phyloP scores from a whole-genome alignment of 2,113 vertebrate species.

The Felis chaus region DNA sequence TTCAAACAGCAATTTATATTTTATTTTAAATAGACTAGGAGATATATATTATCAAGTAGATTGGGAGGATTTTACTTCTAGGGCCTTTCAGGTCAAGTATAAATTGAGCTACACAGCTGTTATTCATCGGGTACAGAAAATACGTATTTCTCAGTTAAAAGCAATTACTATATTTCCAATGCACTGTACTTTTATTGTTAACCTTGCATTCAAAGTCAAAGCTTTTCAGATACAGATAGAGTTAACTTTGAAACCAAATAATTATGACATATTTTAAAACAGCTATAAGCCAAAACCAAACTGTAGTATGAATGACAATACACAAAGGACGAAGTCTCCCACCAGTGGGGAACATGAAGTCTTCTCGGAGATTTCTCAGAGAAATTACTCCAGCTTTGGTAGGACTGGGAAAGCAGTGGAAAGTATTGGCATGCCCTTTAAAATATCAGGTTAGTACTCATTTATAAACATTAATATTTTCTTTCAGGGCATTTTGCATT shows the following conservation, averaged over 20 bases:
- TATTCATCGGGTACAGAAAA: conserved; percentile 15
- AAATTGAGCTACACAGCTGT: background rate
- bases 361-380: background rate
- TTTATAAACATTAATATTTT: conserved; percentile 45
- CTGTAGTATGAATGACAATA: background rate
- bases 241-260: conserved; percentile 37
- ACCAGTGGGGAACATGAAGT: fast-evolving
- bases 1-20: conserved; percentile 38
- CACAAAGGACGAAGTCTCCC: background rate
- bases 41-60: conserved; percentile 14
- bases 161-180: background rate
- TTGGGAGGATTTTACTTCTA: conserved; percentile 20
- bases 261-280: background rate
- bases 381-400: background rate
- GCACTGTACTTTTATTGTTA: background rate
- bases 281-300: background rate
- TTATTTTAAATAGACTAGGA: conserved; percentile 28
- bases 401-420: background rate
- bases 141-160: conserved; percentile 22
- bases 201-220: conserved; percentile 33
- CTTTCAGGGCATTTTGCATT: conserved; percentile 54
- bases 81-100: background rate
- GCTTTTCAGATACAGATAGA: conserved; percentile 28
- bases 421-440: background rate
- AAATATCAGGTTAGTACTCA: background rate